Percentiles rank a stretch among this genome's conserved stretches.
These are phyloP conservation scores for Gymnogyps californianus DNA, from an alignment of 2,113 vertebrate species.

Conservation along the genomic window DNA sequence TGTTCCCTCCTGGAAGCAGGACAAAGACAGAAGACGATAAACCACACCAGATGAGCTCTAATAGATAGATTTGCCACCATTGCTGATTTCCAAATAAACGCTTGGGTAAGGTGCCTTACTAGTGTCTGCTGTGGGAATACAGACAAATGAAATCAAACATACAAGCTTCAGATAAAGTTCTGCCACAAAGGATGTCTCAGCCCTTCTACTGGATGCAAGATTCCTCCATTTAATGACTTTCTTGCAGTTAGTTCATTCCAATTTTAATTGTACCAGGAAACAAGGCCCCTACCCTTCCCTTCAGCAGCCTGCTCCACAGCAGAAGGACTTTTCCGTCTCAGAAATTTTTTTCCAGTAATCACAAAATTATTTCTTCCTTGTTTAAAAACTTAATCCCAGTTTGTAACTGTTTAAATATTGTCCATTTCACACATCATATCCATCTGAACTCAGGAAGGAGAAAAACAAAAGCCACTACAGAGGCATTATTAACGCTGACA, in stretches of 20 bases:
- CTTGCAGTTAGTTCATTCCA: background rate
- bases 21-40: background rate
- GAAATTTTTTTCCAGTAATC: background rate
- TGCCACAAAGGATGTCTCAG: background rate
- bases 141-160: background rate
- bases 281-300: background rate
- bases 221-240: background rate
- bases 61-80: background rate
- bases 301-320: background rate
- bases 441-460: background rate
- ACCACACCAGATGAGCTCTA: background rate
- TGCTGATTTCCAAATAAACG: background rate
- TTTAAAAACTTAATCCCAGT: background rate
- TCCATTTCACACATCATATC: background rate
- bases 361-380: background rate
- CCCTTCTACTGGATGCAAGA: background rate
- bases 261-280: background rate
- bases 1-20: background rate
- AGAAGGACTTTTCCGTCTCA: background rate
- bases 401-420: background rate
- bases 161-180: background rate
- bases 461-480: background rate
- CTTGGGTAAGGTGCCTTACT: background rate
- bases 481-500: background rate
- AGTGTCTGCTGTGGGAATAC: background rate